Evolutionary conservation across 1,140 invertebrate genomes (phyloP), one percentile per base, ranked within the genome.

Genomic region (Penaeus vannamei): DNA sequence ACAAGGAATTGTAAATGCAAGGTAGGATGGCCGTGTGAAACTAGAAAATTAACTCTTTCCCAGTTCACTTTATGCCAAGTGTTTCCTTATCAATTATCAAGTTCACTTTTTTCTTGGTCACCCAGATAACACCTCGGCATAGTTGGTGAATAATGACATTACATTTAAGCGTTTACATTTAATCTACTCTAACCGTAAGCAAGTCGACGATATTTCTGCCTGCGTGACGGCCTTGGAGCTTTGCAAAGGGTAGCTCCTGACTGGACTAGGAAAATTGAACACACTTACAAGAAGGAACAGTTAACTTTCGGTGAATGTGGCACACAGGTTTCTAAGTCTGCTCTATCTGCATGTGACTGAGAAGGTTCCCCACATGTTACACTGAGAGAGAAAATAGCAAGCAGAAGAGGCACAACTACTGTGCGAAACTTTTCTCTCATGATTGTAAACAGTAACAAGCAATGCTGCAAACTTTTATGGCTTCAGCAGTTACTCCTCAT

Each of bases 231-330:
- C 53, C 77, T 60, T 90, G 64, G 36, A n/a, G 53, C 82, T 61
- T 26, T 89, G 86, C 60, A 83, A 60, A 29, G 59, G 17, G 72
- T 72, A 81, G 46, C n/a, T 61, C 46, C 69, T 59, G 17, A 60
- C n/a, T 86, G 59, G 60, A n/a, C 26, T 19, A 85, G 29, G 8
- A 83, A 69, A 77, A 53, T 7, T 29, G 29, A 19, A 61, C 60
- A n/a, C n/a, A 91, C 91, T 91, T 90, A 92, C 92, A 92, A 88
- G 80, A 90, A 92, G 7, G 89, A 89, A 85, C 92, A 92, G n/a
- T 92, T 91, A 29, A 91, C 86, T 36, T 90, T 88, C 36, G 92
- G 90, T 23, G 90, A 89, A 60, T 85, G 92, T 93, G 79, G 92
- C 92, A 26, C 93, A 94, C 86, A 87, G 2, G 64, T 59, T 26